Percentiles rank a stretch among this genome's conserved stretches.
Conservation (phyloP, 1,140 invertebrate species). For the Caenorhabditis latens region DNA sequence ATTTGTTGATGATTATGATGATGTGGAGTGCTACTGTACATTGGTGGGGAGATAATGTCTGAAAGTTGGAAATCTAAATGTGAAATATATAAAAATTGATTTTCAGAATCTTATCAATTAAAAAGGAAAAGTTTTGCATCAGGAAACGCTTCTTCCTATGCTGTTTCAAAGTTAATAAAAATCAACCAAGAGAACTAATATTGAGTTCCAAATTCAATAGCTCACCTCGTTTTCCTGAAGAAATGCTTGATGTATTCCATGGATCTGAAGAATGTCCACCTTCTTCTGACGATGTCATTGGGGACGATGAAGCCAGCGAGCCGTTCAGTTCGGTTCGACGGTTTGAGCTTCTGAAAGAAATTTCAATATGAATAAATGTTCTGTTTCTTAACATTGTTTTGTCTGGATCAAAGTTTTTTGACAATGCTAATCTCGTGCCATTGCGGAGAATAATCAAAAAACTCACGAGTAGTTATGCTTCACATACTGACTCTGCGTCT, state of each 20-base stretch:
- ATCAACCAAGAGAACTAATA: no score
- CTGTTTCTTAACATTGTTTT: no score
- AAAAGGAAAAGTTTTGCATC: no score
- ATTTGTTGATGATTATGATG: slow-evolving; percentile 30
- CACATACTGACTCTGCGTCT: slow-evolving; percentile 48
- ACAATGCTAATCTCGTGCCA: background rate
- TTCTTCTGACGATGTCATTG: slow-evolving; percentile 52
- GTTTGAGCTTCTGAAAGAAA: slow-evolving; percentile 26
- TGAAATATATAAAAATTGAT: background rate
- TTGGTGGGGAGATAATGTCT: slow-evolving; percentile 37
- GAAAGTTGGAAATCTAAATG: background rate
- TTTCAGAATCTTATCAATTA: background rate
- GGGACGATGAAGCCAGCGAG: slow-evolving; percentile 44
- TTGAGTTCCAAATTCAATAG: no score
- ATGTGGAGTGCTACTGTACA: slow-evolving; percentile 52
- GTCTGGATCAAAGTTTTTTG: no score
- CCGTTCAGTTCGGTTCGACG: slow-evolving; percentile 42
- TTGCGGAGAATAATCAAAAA: background rate
- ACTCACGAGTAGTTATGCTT: slow-evolving; percentile 45
- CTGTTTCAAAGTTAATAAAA: no score
- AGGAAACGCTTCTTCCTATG: no score
- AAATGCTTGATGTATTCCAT: slow-evolving; percentile 46
- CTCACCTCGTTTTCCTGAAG: slow-evolving; percentile 44
- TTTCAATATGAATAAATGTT: background rate
- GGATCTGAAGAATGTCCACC: slow-evolving; percentile 54